Base-by-base conservation (phyloP, 2,797 vertebrate species). In the Oreonectes daqikongensis region DNA sequence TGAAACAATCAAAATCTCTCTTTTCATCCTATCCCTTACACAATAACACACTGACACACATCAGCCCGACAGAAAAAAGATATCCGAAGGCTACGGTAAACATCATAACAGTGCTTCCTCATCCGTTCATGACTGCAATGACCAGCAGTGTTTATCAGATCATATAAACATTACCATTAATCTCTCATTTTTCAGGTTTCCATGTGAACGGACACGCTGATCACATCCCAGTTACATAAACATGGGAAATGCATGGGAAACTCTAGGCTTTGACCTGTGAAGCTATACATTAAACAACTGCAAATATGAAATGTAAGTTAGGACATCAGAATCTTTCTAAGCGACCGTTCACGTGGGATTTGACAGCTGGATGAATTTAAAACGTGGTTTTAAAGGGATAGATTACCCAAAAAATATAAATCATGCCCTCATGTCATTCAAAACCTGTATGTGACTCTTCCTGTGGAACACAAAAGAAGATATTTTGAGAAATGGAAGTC, bases 1-100 rank as follows among this genome's bases (percentile, higher is more conserved):
- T 59, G 64, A 67, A 50, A 85, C 81, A 84, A 84, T 81, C 24
- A 1, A 78, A 80, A 82, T 81, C 53, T 26, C 70, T 66, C 48
- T 79, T 69, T 75, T 77, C 71, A 74, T 60, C 8, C 72, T 60
- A 81, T 77, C 73, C 66, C 63, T 42, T 46, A 38, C 48, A 38
- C 48, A 20, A 72, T 77, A 59, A 28, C 48, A 68, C 72, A 40
- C 68, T 22, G 22, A 46, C 53, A 77, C 60, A 12, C 24, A 52
- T 65, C 32, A 20, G 10, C 17, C 32, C 35, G 20, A 42, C 17
- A 40, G 59, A 0, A 38, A 53, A 42, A 38, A 52, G n/a, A 24
- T 4, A 53, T 4, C 30, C n/a, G 4, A 61, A 38, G 18, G 4
- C 30, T 20, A 32, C 2, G 3, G 20, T 53, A 53, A 24, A 55